Evolutionary conservation across 2,113 vertebrate species (phyloP), one percentile per base, ranked within the genome.

Genomic region (Chrysochloris asiatica): DNA sequence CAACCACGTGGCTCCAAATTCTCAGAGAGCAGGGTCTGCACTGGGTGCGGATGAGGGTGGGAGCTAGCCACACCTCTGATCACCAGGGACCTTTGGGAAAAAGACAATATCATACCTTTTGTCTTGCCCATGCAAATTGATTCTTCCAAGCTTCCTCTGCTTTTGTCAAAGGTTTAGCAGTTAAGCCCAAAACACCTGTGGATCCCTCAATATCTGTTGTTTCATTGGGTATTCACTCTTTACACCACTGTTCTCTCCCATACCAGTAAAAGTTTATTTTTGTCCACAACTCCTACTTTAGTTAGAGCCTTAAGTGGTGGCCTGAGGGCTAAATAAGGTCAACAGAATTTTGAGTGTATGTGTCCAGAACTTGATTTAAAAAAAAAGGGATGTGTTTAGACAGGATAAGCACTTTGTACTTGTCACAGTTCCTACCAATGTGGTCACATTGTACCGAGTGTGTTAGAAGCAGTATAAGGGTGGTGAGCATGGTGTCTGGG

Each of bases 241-340:
- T 65, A 88, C 90, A 61, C 52, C 12, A 33, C 26, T 79, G 11
- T n/a, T 80, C 47, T 48, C 17, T 86, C 47, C 45, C 63, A 86
- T 48, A 26, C 54, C 47, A 86, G 76, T 86, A 80, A 78, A 90
- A 83, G 22, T 17, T 65, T 77, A n/a, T 88, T 93, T 95, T 88
- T 89, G 41, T 83, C 52, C 52, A 8, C 47, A 26, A 43, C 72
- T 75, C 59, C 47, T 65, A 26, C 76, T 81, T 84, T 28, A 63
- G 43, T 61, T 59, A 67, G 26, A 21, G 59, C 36, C 14, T 79
- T 86, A 67, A 48, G 65, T 77, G 65, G 56, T 90, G 71, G 28
- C 36, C 80, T 72, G n/a, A 36, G 17, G 19, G 30, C 80, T 90
- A 90, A 93, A 80, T 76, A 59, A 92, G 77, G 43, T 89, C 76